Evolutionary conservation across 2,797 vertebrate genomes (phyloP), one percentile per base, ranked within the genome.

Genomic region (Urocyon cinereoargenteus): DNA sequence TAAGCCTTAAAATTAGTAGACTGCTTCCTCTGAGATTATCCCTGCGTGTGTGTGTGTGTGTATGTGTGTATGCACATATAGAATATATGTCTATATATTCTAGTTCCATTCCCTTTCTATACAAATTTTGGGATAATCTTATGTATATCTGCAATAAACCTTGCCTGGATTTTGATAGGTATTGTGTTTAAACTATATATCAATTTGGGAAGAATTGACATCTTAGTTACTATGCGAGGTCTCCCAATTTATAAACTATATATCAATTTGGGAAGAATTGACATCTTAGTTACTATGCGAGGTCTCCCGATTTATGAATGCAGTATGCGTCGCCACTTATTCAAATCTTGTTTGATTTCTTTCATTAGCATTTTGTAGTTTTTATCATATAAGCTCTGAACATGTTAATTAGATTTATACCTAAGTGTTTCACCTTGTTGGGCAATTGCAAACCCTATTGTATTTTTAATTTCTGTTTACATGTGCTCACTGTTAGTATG

Each of bases 341-440:
- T 90, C 79, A 91, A 34, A 79, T 36, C 19, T 40, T 53, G 40
- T 53, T 90, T 79, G 62, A 92, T 57, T 85, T 72, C 45, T 64
- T 64, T 64, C 89, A 28, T 89, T 85, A 40, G 49, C 6, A 64
- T 94, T 61, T 91, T 88, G 14, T 26, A 78, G 57, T 88, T 92
- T 83, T 57, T 18, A 72, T 36, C 14, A 62, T 77, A 61, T 0
- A 87, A 78, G 3, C 64, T 59, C 62, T 40, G 59, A 64, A n/a
- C 28, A 40, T 61, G n/a, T 75, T 86, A 61, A 61, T 53, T 86
- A 82, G 31, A 91, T 62, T 83, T 78, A 81, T 79, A 70, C 40
- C 26, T 19, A 49, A 40, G 87, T 53, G 6, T 92, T 79, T 92
- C 22, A 85, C 77, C 51, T 94, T 94, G 36, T 89, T 59, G 26